Base-by-base conservation (phyloP, 2,797 vertebrate species). In the Takifugu ocellatus region DNA sequence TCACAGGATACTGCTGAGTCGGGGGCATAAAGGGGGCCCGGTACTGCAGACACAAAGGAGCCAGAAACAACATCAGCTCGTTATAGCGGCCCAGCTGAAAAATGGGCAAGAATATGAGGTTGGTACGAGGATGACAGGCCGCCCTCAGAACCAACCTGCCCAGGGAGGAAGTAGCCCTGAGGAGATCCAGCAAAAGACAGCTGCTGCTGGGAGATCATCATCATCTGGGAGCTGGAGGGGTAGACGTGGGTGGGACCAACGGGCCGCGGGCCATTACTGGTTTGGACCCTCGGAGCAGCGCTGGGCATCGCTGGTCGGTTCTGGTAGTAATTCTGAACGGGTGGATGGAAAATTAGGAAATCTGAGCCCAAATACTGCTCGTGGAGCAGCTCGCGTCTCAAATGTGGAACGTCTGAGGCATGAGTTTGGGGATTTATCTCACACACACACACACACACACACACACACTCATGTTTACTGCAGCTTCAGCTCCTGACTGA, bases 131-230 rank as follows among this genome's bases (percentile, higher is more conserved):
- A 21, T 21, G 21, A 21, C 17, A 1, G 21, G 21, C 21, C 21
- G 21, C 21, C 21, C 21, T 21, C 21, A 21, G 21, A 68, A 70
- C 84, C 81, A 88, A 98, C 97, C 95, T 99, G 96, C 92, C 92
- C 92, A 60, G 86, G 67, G 77, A 98, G 93, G 87, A 94, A 97
- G 89, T 95, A 97, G 51, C 94, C 91, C 89, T 98, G 96, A 84
- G 96, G 94, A 78, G 96, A 94, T 77, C 93, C 84, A 74, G 94
- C 74, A 55, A 97, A 97, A 71, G 93, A 91, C 75, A 98, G 89
- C 88, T 93, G 94, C 85, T 95, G 96, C 77, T 91, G 91, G 70
- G 96, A 93, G 82, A 98, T 97, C 96, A 99, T 96, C 94, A 99
- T 97, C 92, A 98, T 94, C 92, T 95, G 97, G 83, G 96, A 96